Conservation (phyloP, 2,888 invertebrate genomes). For the Nineta flava region DNA sequence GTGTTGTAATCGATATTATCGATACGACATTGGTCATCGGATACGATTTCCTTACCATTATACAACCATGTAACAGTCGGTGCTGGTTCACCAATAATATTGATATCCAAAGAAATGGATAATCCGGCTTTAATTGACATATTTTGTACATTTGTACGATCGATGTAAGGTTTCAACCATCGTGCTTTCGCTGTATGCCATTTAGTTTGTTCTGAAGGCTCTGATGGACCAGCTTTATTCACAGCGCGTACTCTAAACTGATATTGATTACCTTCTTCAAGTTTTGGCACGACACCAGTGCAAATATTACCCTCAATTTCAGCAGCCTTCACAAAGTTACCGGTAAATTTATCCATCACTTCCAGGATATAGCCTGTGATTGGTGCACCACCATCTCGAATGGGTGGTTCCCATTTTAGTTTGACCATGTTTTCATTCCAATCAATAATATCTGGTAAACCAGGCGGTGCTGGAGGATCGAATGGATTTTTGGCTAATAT, state of each 20-base stretch:
- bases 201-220: slow-evolving; percentile 81
- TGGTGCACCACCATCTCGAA: slow-evolving; percentile 82
- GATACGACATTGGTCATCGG: slow-evolving; percentile 48
- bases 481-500: slow-evolving; percentile 95
- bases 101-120: slow-evolving; percentile 71
- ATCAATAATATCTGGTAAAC: slow-evolving; percentile 79
- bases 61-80: slow-evolving; percentile 83
- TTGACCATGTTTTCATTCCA: slow-evolving; percentile 85
- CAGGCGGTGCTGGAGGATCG: slow-evolving; percentile 75
- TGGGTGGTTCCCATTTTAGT: slow-evolving; percentile 80
- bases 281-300: slow-evolving; percentile 72
- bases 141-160: slow-evolving; percentile 75
- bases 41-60: slow-evolving; percentile 48
- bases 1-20: slow-evolving; percentile 82
- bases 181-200: slow-evolving; percentile 81
- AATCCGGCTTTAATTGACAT: slow-evolving; percentile 77
- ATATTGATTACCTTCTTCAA: slow-evolving; percentile 90
- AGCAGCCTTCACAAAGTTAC: slow-evolving; percentile 68
- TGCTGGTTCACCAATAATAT: slow-evolving; percentile 85
- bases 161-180: slow-evolving; percentile 85
- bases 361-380: slow-evolving; percentile 88
- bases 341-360: slow-evolving; percentile 76
- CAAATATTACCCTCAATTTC: slow-evolving; percentile 73
- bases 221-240: slow-evolving; percentile 89
- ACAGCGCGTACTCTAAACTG: slow-evolving; percentile 89